Percentiles rank a stretch among this genome's conserved stretches.
These are phyloP conservation scores for Equus przewalskii DNA, from an alignment of 2,113 vertebrate genomes.

Conservation along the genomic window DNA sequence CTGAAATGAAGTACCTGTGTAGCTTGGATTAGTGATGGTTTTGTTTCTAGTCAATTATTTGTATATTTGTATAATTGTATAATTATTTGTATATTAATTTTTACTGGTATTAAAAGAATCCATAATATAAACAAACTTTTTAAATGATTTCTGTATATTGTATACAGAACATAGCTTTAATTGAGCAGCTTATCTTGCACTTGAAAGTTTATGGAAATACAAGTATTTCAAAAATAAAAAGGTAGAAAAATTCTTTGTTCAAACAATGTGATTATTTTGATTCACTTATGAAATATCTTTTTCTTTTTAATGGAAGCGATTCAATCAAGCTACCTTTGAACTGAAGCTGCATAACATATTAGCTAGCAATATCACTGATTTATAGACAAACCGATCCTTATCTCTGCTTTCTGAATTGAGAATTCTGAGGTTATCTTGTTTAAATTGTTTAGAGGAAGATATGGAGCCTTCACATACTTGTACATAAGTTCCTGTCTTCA, in stretches of 20 bases:
- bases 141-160: constrained; percentile 75
- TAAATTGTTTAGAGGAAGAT: not conserved
- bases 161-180: constrained; percentile 79
- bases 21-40: constrained; percentile 74
- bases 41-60: constrained; percentile 70
- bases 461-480: not conserved
- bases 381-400: not conserved
- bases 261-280: not conserved
- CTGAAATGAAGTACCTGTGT: constrained; percentile 64
- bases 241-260: not conserved
- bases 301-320: not conserved
- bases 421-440: not conserved
- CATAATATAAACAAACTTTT: constrained; percentile 79
- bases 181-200: constrained; percentile 50
- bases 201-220: constrained; percentile 72
- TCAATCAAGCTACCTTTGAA: not conserved
- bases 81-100: constrained; percentile 72
- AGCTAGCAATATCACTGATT: not conserved
- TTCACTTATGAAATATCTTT: not conserved
- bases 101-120: constrained; percentile 79
- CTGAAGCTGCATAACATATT: not conserved
- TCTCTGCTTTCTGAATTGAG: not conserved
- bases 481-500: not conserved
- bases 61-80: constrained; percentile 59
- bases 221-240: not conserved